Base-by-base conservation (phyloP, 1,140 invertebrate species). In the Euschistus heros region DNA sequence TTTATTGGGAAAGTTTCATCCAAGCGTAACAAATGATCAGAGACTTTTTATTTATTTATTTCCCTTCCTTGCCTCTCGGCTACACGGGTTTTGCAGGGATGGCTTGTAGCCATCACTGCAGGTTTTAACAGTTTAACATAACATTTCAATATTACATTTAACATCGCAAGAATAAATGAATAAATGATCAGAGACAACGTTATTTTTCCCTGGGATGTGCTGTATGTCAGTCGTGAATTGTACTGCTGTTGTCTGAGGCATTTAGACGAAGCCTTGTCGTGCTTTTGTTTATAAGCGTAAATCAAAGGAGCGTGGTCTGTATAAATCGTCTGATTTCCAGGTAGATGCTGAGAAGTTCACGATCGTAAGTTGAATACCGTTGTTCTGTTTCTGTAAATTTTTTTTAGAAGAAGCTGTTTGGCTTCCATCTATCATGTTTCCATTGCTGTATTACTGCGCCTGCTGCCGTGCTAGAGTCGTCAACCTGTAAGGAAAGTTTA, bases 211-310 rank as follows among this genome's bases (percentile, higher is more conserved):
- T 18, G 33, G 33, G 68, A 66, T 50, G 47, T 47, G 62, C 15
- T 30, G 37, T 26, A 63, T 47, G 52, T 72, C 62, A 4, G 64
- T 70, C 0, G 64, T 68, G 57, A 71, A 73, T 55, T 73, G 66
- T 17, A 71, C 22, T 72, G 65, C 1, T 73, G 64, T 18, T 73
- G 68, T 13, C 68, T 42, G 2, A 68, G 20, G 57, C 74, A 66
- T 14, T 67, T 10, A 17, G 66, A 63, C 1, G 68, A 67, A 2
- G 73, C 67, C 22, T 69, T 66, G 18, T 63, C 54, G 65, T 57
- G 17, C 10, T 63, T 62, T 47, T 67, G 67, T 17, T 50, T 50
- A 33, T 73, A 69, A 10, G 30, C 30, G 8, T 37, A 37, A 37
- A 13, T 37, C 13, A 37, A 37, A 6, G 10, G 33, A 13, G 33